phyloP scores from a whole-genome alignment of 2,113 vertebrate species.

The Zeus faber region DNA sequence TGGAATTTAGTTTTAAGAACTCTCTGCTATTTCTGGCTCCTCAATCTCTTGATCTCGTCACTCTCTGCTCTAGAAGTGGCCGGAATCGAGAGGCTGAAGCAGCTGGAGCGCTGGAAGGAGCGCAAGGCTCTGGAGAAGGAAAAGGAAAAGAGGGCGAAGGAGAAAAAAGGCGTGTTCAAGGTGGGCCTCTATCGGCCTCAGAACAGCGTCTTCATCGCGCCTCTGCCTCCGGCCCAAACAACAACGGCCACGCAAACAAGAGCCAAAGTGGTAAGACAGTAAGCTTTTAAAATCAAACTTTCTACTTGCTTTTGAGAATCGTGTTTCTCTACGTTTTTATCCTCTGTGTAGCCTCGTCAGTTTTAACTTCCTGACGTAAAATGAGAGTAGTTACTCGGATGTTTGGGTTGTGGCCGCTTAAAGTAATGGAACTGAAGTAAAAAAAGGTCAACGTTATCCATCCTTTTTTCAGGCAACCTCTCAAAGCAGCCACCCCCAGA shows the following conservation, averaged over 20 bases:
- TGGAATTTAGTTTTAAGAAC: no score
- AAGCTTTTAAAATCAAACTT: no score
- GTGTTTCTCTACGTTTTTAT: background rate
- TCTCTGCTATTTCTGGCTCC: background rate
- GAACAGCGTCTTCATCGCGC: slow-evolving; percentile 28
- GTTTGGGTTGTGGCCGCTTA: no score
- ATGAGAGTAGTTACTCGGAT: no score
- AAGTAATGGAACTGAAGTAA: no score
- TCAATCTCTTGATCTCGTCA: background rate
- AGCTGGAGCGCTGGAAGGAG: slow-evolving; percentile 89
- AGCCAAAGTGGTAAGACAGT: slow-evolving; percentile 70
- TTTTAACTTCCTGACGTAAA: no score
- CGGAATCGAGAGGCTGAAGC: slow-evolving; percentile 74
- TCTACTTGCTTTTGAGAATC: no score
- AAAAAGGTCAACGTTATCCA: background rate
- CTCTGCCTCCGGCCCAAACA: slow-evolving; percentile 26
- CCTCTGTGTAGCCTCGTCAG: background rate
- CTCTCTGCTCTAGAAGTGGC: slow-evolving; percentile 25
- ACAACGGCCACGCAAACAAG: slow-evolving; percentile 41
- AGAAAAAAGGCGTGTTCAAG: slow-evolving; percentile 84
- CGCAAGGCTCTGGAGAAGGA: slow-evolving; percentile 84
- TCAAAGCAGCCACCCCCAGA: slow-evolving; percentile 14
- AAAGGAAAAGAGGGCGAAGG: slow-evolving; percentile 81
- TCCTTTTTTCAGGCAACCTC: background rate
- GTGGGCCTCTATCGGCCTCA: slow-evolving; percentile 82